These are phyloP conservation scores for Alexandromys fortis DNA, from an alignment of 2,113 vertebrate species.

Conservation along the genomic window DNA sequence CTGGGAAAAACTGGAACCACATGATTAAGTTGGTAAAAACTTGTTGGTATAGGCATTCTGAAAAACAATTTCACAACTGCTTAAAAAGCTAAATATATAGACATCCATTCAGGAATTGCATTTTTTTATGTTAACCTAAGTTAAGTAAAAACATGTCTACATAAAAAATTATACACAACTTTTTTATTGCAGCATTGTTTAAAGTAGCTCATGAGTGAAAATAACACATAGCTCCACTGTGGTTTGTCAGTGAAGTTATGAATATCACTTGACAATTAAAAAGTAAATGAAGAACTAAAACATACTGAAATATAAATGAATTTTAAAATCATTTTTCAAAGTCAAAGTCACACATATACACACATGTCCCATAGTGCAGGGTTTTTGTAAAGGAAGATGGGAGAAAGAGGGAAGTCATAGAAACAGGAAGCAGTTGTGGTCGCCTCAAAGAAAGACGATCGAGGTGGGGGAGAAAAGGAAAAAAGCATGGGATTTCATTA, in stretches of 20 bases:
- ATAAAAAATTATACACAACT: neutral
- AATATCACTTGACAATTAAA: neutral
- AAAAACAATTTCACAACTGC: neutral
- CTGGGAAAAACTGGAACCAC: neutral
- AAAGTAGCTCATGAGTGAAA: neutral
- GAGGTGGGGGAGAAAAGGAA: neutral
- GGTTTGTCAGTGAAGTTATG: neutral
- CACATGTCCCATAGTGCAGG: neutral
- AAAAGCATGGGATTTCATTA: neutral
- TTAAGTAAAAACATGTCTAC: neutral
- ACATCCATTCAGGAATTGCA: neutral
- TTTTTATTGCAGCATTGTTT: neutral
- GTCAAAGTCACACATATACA: neutral
- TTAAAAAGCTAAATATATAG: constrained; percentile 2
- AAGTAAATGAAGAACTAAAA: neutral
- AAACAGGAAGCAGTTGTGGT: neutral
- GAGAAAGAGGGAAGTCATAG: neutral
- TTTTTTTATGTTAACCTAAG: neutral
- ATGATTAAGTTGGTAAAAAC: neutral
- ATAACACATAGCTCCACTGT: neutral
- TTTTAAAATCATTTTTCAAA: constrained; percentile 14
- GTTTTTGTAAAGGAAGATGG: neutral
- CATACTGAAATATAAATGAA: neutral
- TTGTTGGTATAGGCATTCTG: neutral
- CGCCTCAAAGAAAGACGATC: neutral